phyloP scores from a whole-genome alignment of 2,888 invertebrate genomes.

The Epirrita christyi region DNA sequence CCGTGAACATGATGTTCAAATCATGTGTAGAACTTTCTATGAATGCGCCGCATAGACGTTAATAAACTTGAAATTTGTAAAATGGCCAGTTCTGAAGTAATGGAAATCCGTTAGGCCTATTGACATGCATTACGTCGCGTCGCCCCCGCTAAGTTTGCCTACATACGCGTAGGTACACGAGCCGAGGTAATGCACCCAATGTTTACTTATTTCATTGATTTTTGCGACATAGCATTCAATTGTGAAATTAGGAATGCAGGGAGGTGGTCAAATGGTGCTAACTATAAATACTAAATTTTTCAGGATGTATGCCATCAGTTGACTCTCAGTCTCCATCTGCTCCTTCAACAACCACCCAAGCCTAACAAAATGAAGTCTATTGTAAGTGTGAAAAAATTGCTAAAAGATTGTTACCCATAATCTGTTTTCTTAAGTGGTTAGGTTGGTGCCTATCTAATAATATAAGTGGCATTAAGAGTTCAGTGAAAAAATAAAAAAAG shows the following conservation, averaged over 20 bases:
- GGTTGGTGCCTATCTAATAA: background rate
- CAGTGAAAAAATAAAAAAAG: slow-evolving; percentile 36
- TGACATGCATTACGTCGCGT: slow-evolving; percentile 69
- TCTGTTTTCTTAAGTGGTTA: background rate
- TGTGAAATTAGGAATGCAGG: slow-evolving; percentile 70
- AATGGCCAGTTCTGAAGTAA: slow-evolving; percentile 62
- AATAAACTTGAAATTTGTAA: slow-evolving; percentile 35
- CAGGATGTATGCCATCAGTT: slow-evolving; percentile 73
- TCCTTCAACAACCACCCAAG: slow-evolving; percentile 56
- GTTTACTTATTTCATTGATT: slow-evolving; percentile 82
- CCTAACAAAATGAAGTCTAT: slow-evolving; percentile 73
- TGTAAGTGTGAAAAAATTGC: slow-evolving; percentile 64
- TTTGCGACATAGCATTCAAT: slow-evolving; percentile 73
- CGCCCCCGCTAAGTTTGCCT: slow-evolving; percentile 65
- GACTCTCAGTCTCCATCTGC: slow-evolving; percentile 57
- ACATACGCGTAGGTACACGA: slow-evolving; percentile 45
- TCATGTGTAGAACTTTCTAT: too few relatives aligned
- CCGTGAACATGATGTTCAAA: too few relatives aligned
- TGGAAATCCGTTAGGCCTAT: slow-evolving; percentile 72
- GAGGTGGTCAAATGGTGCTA: slow-evolving; percentile 68
- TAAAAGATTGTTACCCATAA: slow-evolving; percentile 7
- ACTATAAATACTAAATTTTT: slow-evolving; percentile 77
- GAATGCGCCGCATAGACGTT: too few relatives aligned
- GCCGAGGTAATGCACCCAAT: slow-evolving; percentile 76
- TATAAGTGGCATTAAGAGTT: slow-evolving; percentile 31